Evolutionary conservation across 2,888 invertebrate genomes (phyloP).

Genomic region (Xiphydria camelus): DNA sequence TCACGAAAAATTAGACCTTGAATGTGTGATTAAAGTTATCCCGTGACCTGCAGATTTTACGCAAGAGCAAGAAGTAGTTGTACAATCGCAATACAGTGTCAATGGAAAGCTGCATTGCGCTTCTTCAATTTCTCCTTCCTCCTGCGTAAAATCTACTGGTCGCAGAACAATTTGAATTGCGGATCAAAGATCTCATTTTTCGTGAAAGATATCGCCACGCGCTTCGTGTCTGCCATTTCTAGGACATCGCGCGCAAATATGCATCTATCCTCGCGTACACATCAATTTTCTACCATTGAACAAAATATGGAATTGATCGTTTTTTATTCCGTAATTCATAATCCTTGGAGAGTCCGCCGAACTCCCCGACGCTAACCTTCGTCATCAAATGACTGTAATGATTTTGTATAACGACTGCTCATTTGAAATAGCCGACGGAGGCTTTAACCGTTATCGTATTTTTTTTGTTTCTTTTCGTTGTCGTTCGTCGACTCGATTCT

Average conservation of each 20-base stretch:
- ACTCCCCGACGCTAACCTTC: constrained; percentile 35
- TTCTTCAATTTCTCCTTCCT: too few species aligned
- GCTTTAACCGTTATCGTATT: constrained; percentile 27
- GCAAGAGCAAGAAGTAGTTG: too few species aligned
- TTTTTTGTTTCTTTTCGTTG: constrained; percentile 12
- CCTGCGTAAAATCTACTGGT: too few species aligned
- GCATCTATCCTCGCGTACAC: constrained; percentile 11
- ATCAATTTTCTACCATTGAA: constrained; percentile 43
- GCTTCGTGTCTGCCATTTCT: too few species aligned
- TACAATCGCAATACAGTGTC: too few species aligned
- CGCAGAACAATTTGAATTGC: too few species aligned
- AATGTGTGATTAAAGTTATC: too few species aligned
- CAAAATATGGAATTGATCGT: constrained; percentile 46
- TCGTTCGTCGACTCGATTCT: not conserved
- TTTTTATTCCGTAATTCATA: constrained; percentile 41
- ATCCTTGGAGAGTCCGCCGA: constrained; percentile 30
- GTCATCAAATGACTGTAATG: constrained; percentile 54
- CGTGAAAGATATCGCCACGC: too few species aligned
- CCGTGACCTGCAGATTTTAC: too few species aligned
- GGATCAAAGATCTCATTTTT: too few species aligned
- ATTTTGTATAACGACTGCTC: constrained; percentile 35
- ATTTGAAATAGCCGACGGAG: constrained; percentile 23
- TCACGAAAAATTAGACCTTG: too few species aligned
- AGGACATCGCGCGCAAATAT: constrained; percentile 6
- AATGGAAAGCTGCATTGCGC: too few species aligned